Percentiles rank a stretch among this genome's conserved stretches.
phyloP scores from a whole-genome alignment of 30 jellyfish, hydroid and myxozoan species.

The Aurelia coerulea region DNA sequence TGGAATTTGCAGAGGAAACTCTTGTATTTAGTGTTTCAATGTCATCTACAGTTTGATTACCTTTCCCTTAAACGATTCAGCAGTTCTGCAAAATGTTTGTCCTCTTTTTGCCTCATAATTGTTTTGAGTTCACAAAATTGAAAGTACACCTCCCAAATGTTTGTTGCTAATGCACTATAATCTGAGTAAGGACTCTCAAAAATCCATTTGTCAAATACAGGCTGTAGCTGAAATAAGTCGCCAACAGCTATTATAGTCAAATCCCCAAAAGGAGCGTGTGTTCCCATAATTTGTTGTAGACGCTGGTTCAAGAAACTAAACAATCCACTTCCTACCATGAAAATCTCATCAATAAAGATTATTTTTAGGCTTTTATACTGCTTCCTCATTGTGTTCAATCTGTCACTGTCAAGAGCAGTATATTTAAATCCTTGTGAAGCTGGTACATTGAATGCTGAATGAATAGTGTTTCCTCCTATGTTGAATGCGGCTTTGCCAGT shows the following conservation, averaged over 20 bases:
- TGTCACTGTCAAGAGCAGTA: conserved; percentile 24
- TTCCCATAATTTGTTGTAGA: conserved; percentile 36
- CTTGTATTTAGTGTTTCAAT: too few relatives aligned
- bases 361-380: conserved; percentile 1
- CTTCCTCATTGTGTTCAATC: conserved; percentile 14
- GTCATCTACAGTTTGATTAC: too few relatives aligned
- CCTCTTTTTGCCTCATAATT: not conserved
- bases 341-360: conserved; percentile 29
- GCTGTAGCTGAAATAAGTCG: conserved; percentile 21
- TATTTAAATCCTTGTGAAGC: conserved; percentile 9
- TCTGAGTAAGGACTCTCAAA: not conserved
- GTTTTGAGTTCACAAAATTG: too few relatives aligned
- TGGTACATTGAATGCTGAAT: conserved; percentile 14
- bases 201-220: conserved; percentile 44
- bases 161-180: too few relatives aligned
- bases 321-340: conserved; percentile 24
- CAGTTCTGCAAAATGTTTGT: not conserved
- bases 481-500: conserved; percentile 50
- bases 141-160: too few relatives aligned
- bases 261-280: conserved; percentile 18
- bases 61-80: too few relatives aligned
- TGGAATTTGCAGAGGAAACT: too few relatives aligned
- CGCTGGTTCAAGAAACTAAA: conserved; percentile 16
- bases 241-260: conserved; percentile 36
- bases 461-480: conserved; percentile 29